phyloP scores from a whole-genome alignment of 2,797 vertebrate species.

The Heliangelus exortis region DNA sequence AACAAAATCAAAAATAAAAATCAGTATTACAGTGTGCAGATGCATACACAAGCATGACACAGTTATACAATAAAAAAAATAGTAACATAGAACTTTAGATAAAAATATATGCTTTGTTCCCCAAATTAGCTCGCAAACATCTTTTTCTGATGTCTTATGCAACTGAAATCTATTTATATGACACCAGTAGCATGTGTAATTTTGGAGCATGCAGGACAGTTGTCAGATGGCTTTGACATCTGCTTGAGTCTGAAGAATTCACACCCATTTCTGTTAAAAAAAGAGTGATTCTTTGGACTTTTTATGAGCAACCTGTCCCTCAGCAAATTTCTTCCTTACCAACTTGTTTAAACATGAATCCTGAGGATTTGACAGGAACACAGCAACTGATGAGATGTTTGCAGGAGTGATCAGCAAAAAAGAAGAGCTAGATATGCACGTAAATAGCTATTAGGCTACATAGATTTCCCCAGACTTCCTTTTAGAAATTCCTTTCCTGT shows the following conservation, averaged over 20 bases:
- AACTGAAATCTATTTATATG: background rate
- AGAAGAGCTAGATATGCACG: background rate
- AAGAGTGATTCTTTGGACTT: background rate
- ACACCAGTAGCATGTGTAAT: background rate
- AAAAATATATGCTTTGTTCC: background rate
- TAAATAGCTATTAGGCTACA: background rate
- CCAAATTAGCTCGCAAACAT: background rate
- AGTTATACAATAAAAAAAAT: background rate
- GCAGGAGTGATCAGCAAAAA: background rate
- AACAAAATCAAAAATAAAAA: background rate
- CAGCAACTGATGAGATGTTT: background rate
- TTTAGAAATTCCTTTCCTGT: background rate
- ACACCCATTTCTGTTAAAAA: background rate
- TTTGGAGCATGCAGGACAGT: background rate
- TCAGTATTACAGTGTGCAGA: rapidly evolving
- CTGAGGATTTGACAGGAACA: background rate
- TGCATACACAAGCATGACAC: background rate
- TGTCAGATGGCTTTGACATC: background rate
- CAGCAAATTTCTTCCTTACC: background rate
- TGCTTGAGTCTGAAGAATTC: background rate
- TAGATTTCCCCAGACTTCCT: background rate
- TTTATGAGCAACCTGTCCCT: background rate
- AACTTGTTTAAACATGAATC: background rate
- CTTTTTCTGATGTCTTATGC: background rate
- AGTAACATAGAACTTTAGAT: background rate